Base-by-base conservation (phyloP, 1,140 invertebrate species). In the Coenobita brevimanus region DNA sequence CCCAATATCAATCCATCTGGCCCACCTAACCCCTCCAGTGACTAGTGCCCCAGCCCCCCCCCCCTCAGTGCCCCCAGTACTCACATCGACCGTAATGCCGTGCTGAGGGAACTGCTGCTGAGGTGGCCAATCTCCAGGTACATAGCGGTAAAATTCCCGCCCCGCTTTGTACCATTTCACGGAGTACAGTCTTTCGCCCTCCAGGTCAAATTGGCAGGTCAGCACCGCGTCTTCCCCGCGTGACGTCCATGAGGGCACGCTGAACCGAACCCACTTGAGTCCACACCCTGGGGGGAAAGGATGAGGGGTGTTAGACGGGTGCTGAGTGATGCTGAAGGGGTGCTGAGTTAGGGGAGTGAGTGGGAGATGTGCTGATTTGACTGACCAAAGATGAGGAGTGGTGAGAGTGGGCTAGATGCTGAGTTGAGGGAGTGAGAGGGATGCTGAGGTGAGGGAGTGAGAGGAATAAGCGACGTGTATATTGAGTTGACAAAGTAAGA, bases 31-130 rank as follows among this genome's bases (percentile, higher is more conserved):
- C 2, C 38, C 2, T 27, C 10, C 4, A 17, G 17, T 41, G 3
- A 1, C 36, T 2, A 17, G 13, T 4, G 15, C 21, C 69, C 17
- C 4, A 21, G 4, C 69, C 30, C 27, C 21, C 17, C 10, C 3
- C 24, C n/a, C n/a, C n/a, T n/a, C n/a, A n/a, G n/a, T n/a, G n/a
- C n/a, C n/a, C n/a, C n/a, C n/a, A 15, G 27, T 91, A 95, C 95
- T 96, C 93, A 96, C 96, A 92, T 96, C 96, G 78, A 96, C 95
- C 78, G 94, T 94, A 78, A 96, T 94, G 76, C 95, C 95, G 0
- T 95, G 94, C 36, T 95, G 92, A 1, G 95, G 94, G 91, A 96
- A 96, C 2, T 95, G 95, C 91, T 95, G 94, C 38, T 95, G 95
- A 0, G 94, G 94, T 3, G 95, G 95, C 91, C 94, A 93, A 91